phyloP scores from a whole-genome alignment of 1,140 invertebrate genomes.

The Drosophila rhopaloa region DNA sequence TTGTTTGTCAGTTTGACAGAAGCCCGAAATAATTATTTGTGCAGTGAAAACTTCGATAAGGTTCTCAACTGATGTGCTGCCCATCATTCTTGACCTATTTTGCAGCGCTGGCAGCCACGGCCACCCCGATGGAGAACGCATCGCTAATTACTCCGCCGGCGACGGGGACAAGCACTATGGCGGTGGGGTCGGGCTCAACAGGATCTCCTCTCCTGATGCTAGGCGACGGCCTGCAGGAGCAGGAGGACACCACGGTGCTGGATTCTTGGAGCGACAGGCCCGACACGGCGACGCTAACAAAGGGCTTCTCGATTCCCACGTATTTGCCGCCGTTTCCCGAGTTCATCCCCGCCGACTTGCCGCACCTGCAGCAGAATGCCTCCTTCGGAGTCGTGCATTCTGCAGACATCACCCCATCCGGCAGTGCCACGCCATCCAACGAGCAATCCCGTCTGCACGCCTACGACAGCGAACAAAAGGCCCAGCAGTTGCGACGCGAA shows the following conservation, averaged over 20 bases:
- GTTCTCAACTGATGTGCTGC: conserved; percentile 29
- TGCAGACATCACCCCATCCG: conserved; percentile 7
- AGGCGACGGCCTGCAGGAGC: conserved; percentile 21
- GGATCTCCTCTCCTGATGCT: conserved; percentile 16
- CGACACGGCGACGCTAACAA: conserved; percentile 72
- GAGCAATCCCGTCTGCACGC: conserved; percentile 57
- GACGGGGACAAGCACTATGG: conserved; percentile 16
- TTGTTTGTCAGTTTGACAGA: conserved; percentile 17
- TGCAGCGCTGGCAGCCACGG: conserved; percentile 60
- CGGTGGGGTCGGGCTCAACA: conserved; percentile 5
- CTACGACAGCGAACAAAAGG: conserved; percentile 75
- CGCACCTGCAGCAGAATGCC: conserved; percentile 42
- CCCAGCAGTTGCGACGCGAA: conserved; percentile 56
- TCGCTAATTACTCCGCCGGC: conserved; percentile 64
- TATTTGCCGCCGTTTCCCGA: conserved; percentile 77
- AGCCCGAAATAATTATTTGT: conserved; percentile 9
- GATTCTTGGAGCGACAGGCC: conserved; percentile 67
- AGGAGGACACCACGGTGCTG: conserved; percentile 36
- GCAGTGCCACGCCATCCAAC: conserved; percentile 3
- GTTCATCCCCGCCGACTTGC: conserved; percentile 69
- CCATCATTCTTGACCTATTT: conserved; percentile 64
- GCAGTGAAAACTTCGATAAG: conserved; percentile 16
- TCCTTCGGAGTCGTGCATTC: conserved; percentile 5
- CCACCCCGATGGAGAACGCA: conserved; percentile 43
- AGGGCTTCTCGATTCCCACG: conserved; percentile 73